Base-by-base conservation (phyloP, 2,113 vertebrate genomes). In the Pterocles orientalis region DNA sequence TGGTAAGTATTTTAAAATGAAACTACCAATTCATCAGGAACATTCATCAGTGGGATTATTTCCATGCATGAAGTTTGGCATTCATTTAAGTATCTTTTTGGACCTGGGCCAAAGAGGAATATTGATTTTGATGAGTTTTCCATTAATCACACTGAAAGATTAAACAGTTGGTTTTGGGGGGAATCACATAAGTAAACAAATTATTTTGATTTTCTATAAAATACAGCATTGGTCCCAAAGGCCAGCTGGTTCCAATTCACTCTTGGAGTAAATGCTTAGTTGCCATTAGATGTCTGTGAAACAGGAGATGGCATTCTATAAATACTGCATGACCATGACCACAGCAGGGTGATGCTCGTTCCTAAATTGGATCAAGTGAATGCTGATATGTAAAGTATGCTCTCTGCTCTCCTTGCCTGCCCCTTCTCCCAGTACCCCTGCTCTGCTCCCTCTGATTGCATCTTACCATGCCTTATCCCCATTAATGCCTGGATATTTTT, bases 321-420 rank as follows among this genome's bases (percentile, higher is more conserved):
- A 97, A 97, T 97, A 97, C 50, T 57, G 54, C 62, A 82, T 94
- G 94, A 91, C 88, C 86, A 79, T 61, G 92, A 68, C 88, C 88
- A 92, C 2, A 3, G 78, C 7, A 2, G 91, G 70, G 73, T 95
- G 94, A 95, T 95, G 88, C 81, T 94, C 11, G 0, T 90, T 96
- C 88, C 96, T 91, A 95, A 97, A 97, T 94, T 96, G 96, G 96
- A 94, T 82, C 94, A 71, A 91, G 88, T 2, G 0, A 94, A 92
- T 18, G 62, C 50, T 94, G 95, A 94, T 96, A 96, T 89, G 92
- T 91, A 78, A 97, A 92, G 71, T 72, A 96, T 96, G 95, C 82
- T 96, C 80, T 66, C 86, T 92, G 77, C 29, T 94, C 92, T 92
- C 91, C 77, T 94, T 86, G 66, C 65, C 80, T 94, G 91, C 83